Evolutionary conservation across 1,140 invertebrate genomes (phyloP), one percentile per base, ranked within the genome.

Genomic region (Tetramorium simillimum): DNA sequence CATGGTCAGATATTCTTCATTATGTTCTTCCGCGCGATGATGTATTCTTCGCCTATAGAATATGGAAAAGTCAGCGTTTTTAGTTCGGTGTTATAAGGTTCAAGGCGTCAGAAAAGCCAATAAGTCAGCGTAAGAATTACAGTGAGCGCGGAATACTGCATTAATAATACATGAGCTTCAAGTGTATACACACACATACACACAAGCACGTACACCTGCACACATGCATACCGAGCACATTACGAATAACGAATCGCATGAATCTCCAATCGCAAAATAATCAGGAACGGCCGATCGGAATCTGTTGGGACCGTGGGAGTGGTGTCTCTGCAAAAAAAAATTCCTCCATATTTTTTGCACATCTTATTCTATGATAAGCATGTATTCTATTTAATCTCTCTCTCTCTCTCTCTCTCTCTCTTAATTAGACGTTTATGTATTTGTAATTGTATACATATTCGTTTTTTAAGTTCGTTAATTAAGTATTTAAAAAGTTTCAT

Each of bases 81-180:
- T 53, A 72, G 16, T 43, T 53, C 21, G 21, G 5, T 49, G 24
- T 37, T 46, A n/a, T 10, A 58, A 75, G 7, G 28, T 56, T 75
- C 49, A 75, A 75, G 33, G 72, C 58, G 18, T 37, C 6, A 58
- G 21, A 62, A 21, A 33, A 14, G 58, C 3, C 24, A 46, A 46
- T 12, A 77, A 33, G 56, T 62, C 21, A 16, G 10, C 2, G 2
- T 12, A n/a, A 62, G 2, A 77, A 28, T 49, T 21, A 4, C 21
- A 16, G 10, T 1, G 89, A 28, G 40, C 28, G 7, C 6, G 33
- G 43, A 9, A 37, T 67, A 53, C 18, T 18, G 24, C 53, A 73
- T 84, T 21, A 75, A 84, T 82, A 73, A 82, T 72, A 28, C n/a
- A 58, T 58, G n/a, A 72, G 51, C 5, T 46, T 18, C 2, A 37